A percentile compares a stretch with the other conserved stretches of the same genome.
Conservation (phyloP, 2,113 vertebrate genomes). For the Capreolus pygargus region DNA sequence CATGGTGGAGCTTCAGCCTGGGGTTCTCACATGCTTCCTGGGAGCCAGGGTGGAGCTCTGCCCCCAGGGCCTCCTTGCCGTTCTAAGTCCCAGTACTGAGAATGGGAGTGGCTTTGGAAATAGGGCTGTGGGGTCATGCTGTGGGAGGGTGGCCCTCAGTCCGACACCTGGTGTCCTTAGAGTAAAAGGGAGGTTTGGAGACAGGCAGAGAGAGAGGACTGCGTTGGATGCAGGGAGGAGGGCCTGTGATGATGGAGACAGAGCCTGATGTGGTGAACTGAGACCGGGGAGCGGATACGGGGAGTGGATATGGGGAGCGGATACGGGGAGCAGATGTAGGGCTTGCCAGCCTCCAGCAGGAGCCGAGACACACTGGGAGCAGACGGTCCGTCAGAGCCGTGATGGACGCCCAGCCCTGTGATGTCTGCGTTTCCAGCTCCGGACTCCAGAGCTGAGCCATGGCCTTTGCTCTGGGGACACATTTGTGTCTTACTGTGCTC, state of each 20-base stretch:
- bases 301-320: rapidly evolving
- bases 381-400: rapidly evolving
- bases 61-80: rapidly evolving
- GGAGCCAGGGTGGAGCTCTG: rapidly evolving
- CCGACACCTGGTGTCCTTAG: neutral
- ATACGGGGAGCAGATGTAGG: rapidly evolving
- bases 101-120: neutral
- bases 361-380: neutral
- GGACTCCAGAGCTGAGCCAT: rapidly evolving
- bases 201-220: neutral
- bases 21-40: neutral
- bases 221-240: neutral
- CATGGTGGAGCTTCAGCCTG: rapidly evolving
- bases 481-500: rapidly evolving
- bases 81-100: neutral
- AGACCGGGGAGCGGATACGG: neutral
- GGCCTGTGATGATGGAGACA: neutral
- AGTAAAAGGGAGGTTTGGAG: neutral
- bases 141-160: neutral
- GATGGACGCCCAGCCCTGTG: rapidly evolving
- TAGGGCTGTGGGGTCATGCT: neutral
- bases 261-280: rapidly evolving
- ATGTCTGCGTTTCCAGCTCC: rapidly evolving
- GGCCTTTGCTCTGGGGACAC: neutral
- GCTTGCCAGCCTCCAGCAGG: neutral